Percentiles rank a stretch among this genome's conserved stretches.
phyloP scores from a whole-genome alignment of 2,113 vertebrate genomes.

The Amazona vittata region DNA sequence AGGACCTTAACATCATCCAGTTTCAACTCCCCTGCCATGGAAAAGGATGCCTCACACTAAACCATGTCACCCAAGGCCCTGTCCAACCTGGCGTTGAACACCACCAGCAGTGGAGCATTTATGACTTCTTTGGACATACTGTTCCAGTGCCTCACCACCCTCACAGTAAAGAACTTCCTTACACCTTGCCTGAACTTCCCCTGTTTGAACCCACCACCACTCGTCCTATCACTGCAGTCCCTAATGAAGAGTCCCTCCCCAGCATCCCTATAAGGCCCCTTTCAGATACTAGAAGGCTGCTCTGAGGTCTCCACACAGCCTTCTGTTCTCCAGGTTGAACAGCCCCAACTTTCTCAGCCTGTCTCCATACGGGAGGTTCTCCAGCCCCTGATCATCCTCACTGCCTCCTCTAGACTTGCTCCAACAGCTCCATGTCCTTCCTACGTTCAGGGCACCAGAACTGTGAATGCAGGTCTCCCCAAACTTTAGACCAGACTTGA shows the following conservation, averaged over 20 bases:
- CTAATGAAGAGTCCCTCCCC: not conserved
- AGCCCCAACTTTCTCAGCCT: not conserved
- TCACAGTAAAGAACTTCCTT: not conserved
- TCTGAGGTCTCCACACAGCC: not conserved
- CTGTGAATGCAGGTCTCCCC: not conserved
- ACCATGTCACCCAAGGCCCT: not conserved
- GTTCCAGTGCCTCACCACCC: not conserved
- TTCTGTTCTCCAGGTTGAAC: not conserved
- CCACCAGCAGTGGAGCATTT: not conserved
- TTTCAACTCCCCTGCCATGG: not conserved
- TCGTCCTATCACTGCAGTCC: not conserved
- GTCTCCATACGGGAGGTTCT: not conserved
- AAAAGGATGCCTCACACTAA: not conserved
- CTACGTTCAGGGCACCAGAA: not conserved
- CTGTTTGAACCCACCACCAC: not conserved
- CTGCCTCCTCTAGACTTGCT: not conserved
- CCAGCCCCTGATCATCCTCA: not conserved
- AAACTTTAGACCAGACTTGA: not conserved
- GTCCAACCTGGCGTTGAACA: not conserved
- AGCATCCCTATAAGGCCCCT: not conserved
- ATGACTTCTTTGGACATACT: not conserved
- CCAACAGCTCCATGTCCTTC: not conserved
- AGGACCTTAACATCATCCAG: not conserved
- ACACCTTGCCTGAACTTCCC: not conserved
- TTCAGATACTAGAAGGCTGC: not conserved